Evolutionary conservation across 2,797 vertebrate genomes (phyloP).

Genomic region (Nannoperca australis): DNA sequence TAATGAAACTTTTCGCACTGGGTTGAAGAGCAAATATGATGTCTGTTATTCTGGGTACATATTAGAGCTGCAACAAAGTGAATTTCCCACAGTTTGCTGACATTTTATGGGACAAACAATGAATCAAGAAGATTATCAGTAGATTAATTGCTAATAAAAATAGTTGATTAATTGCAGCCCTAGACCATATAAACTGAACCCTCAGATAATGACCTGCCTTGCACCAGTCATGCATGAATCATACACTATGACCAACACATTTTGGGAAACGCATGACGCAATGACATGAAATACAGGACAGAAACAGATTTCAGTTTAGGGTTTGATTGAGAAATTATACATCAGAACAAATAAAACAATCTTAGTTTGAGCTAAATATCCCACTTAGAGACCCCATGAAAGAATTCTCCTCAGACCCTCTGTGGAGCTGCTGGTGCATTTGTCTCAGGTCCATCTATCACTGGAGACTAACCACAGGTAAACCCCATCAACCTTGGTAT

Average conservation of each 20-base stretch:
- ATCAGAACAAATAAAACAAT: conserved; percentile 1
- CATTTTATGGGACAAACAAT: neutral
- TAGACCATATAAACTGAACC: neutral
- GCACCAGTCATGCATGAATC: conserved; percentile 40
- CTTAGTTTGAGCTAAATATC: conserved; percentile 11
- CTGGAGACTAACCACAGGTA: conserved; percentile 62
- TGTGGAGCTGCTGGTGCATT: neutral
- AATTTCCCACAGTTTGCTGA: neutral
- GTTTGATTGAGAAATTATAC: conserved; percentile 21
- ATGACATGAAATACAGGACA: conserved; percentile 46
- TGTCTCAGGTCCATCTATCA: conserved; percentile 56
- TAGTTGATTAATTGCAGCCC: neutral
- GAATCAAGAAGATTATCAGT: neutral
- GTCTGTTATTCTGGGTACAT: neutral
- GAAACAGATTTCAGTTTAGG: conserved; percentile 13
- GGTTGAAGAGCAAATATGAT: neutral
- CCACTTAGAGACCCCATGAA: conserved; percentile 8
- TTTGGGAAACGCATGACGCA: conserved; percentile 50
- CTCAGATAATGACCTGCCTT: conserved; percentile 9
- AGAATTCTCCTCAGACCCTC: neutral
- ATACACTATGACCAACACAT: conserved; percentile 41
- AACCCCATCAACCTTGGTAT: conserved; percentile 69
- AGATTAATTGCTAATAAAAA: neutral
- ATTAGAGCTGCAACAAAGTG: neutral
- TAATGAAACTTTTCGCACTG: neutral